Conservation (phyloP, 2,113 vertebrate species). For the Pelecanus crispus region DNA sequence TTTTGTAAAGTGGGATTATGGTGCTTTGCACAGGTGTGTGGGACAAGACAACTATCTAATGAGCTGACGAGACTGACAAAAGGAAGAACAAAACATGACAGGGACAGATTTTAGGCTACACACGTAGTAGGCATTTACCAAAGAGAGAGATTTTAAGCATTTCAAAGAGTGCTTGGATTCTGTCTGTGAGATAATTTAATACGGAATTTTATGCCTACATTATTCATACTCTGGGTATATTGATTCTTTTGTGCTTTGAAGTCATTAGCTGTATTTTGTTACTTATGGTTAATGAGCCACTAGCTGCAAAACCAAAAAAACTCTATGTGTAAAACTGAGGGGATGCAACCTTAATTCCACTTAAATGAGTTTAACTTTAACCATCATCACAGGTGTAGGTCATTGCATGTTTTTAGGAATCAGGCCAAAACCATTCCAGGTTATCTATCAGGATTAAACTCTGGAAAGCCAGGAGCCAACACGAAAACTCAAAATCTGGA, state of each 20-base stretch:
- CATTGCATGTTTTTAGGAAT: neutral
- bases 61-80: neutral
- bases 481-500: neutral
- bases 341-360: neutral
- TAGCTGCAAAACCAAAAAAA: neutral
- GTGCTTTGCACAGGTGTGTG: neutral
- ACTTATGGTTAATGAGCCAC: neutral
- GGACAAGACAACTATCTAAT: neutral
- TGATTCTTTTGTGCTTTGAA: neutral
- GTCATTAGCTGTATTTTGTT: neutral
- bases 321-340: neutral
- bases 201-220: neutral
- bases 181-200: neutral
- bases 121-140: accelerated
- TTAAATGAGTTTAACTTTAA: neutral
- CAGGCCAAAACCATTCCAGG: neutral
- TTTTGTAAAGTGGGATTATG: neutral
- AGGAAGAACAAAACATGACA: neutral
- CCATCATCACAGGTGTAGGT: neutral
- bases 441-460: neutral
- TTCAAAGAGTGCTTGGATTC: neutral
- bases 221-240: neutral
- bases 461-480: neutral
- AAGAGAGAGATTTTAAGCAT: neutral
- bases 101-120: neutral